Base-by-base conservation (phyloP, 2,113 vertebrate genomes). In the Labrus mixtus region DNA sequence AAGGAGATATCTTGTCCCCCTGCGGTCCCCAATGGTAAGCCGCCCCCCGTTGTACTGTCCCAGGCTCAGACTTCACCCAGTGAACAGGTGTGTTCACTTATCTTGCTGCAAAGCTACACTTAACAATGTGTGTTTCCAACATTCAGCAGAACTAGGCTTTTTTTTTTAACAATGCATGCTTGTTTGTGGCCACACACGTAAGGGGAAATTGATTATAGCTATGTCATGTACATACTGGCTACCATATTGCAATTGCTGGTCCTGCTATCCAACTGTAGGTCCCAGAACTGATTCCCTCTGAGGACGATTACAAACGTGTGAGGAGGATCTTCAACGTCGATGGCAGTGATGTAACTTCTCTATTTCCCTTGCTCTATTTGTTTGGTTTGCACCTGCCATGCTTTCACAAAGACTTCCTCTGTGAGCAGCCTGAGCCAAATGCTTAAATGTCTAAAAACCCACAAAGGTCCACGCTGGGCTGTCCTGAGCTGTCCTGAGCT, bases 281-380 rank as follows among this genome's bases (percentile, higher is more conserved):
- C 76, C 85, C 90, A 76, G 75, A 10, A 76, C 89, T 95, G 91
- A 93, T 89, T 78, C 95, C 96, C 0, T 78, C 91, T 11, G 96
- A 97, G 84, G 96, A 97, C 61, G 95, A 97, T 1, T 94, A 95
- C 90, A 95, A 91, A 75, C 95, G 96, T 17, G 95, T 97, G 86
- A 96, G 93, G 93, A 96, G 94, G 94, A 97, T 97, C 95, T 96
- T 97, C 94, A 91, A 87, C 15, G 17, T 92, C 82, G 56, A 53
- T 54, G 56, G 56, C 74, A 83, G 73, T 53, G 76, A 95, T 94
- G 96, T 97, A 97, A 97, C 91, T 79, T 46, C 23, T 68, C 22
- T 74, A 43, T 78, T 33, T 39, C 59, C 63, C 51, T n/a, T 29
- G 37, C 25, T 19, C 5, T 36, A 9, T 74, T 64, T 84, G 75